Conservation (phyloP, 2,888 invertebrate species). For the Hedya salicella region DNA sequence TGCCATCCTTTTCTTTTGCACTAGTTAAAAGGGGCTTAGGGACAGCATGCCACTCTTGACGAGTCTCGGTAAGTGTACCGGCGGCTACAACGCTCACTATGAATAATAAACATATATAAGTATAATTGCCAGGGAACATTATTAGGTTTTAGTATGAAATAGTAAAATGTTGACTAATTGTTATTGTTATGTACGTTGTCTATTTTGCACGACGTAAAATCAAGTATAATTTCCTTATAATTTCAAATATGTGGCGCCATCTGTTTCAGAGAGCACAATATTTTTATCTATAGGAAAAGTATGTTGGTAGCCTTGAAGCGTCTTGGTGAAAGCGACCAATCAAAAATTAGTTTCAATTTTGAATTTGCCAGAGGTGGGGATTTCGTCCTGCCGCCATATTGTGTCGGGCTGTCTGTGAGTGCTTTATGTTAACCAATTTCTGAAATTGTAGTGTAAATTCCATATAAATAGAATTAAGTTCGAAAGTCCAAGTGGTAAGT, state of each 20-base stretch:
- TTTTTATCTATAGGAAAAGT: conserved; percentile 43
- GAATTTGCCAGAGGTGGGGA: conserved; percentile 81
- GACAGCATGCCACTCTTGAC: too few species aligned
- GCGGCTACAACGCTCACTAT: too few species aligned
- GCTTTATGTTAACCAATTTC: conserved; percentile 75
- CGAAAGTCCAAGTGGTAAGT: conserved; percentile 75
- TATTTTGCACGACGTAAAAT: too few species aligned
- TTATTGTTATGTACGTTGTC: too few species aligned
- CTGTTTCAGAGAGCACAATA: conserved; percentile 38
- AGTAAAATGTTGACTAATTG: too few species aligned
- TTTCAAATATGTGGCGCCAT: conserved; percentile 18
- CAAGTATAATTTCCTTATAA: not conserved
- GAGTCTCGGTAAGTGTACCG: too few species aligned
- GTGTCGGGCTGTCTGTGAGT: conserved; percentile 81
- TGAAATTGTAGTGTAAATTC: conserved; percentile 73
- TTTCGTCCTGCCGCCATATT: conserved; percentile 82
- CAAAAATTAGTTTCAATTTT: conserved; percentile 71
- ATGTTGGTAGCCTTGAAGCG: conserved; percentile 74
- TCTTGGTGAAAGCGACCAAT: conserved; percentile 71
- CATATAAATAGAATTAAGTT: conserved; percentile 74
- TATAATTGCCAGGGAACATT: too few species aligned
- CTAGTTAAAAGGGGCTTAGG: too few species aligned
- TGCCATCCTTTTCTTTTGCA: too few species aligned
- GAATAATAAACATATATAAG: too few species aligned
- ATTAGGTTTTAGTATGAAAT: too few species aligned